Conservation (phyloP, 2,888 invertebrate species). For the Nowickia ferox region DNA sequence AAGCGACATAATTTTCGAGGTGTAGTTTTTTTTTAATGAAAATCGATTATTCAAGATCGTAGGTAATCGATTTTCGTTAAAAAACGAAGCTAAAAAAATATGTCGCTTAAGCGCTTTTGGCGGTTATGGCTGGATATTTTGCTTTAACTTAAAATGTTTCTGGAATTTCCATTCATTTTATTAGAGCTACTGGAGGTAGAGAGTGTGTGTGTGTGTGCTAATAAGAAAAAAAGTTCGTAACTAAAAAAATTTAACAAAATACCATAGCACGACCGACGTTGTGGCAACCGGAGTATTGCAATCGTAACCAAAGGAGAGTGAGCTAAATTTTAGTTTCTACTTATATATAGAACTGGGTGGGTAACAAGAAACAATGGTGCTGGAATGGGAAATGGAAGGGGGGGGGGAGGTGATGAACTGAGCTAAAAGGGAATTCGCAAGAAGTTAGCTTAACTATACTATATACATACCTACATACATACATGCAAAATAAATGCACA, state of each 20-base stretch:
- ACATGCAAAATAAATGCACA: slow-evolving; percentile 1
- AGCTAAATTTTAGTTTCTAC: slow-evolving; percentile 4
- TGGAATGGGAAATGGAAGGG: neutral
- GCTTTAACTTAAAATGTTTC: neutral
- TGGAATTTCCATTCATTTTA: neutral
- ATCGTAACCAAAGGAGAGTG: slow-evolving; percentile 18
- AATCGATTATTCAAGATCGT: too few relatives aligned
- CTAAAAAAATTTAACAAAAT: slow-evolving; percentile 18
- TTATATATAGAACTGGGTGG: slow-evolving; percentile 28
- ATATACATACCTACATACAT: neutral
- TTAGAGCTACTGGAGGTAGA: neutral
- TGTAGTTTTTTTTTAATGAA: too few relatives aligned
- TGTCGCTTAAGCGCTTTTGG: too few relatives aligned
- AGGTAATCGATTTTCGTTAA: too few relatives aligned
- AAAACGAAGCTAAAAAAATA: too few relatives aligned
- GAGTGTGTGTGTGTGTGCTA: neutral
- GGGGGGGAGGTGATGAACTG: neutral
- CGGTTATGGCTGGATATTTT: too few relatives aligned
- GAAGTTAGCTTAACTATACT: slow-evolving; percentile 39
- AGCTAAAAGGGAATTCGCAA: slow-evolving; percentile 10
- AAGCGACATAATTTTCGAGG: too few relatives aligned
- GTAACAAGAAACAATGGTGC: too few relatives aligned
- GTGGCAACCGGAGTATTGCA: neutral
- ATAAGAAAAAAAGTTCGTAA: slow-evolving; percentile 2
- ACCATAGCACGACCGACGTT: neutral